These are phyloP conservation scores for Melanchra persicariae DNA, from an alignment of 2,888 invertebrate genomes.

Conservation along the genomic window DNA sequence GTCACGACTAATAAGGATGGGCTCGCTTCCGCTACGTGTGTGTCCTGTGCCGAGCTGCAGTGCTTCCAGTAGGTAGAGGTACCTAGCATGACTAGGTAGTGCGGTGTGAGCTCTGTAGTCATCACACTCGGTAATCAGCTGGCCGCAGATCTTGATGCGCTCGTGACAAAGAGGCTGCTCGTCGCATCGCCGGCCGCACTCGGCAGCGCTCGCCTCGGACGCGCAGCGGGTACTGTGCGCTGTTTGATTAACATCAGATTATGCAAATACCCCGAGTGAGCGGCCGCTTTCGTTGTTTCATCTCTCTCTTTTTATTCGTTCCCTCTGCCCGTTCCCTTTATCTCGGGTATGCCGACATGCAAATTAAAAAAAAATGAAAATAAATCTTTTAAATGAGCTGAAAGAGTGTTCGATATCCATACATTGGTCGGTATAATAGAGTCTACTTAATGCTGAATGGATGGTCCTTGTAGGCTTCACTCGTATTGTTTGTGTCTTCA, in stretches of 20 bases:
- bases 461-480: conserved; percentile 78
- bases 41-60: conserved; percentile 62
- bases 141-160: conserved; percentile 53
- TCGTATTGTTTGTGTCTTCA: conserved; percentile 79
- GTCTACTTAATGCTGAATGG: conserved; percentile 87
- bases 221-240: conserved; percentile 76
- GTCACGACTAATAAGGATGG: conserved; percentile 76
- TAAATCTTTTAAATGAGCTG: conserved; percentile 87
- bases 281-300: conserved; percentile 88
- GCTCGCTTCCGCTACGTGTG: conserved; percentile 78
- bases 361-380: conserved; percentile 84
- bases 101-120: conserved; percentile 8
- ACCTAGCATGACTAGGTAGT: conserved; percentile 27
- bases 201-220: conserved; percentile 47
- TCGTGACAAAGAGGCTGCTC: conserved; percentile 58
- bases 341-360: conserved; percentile 88
- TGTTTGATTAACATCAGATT: conserved; percentile 91
- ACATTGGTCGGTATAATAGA: conserved; percentile 82
- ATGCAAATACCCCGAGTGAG: conserved; percentile 89
- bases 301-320: conserved; percentile 85
- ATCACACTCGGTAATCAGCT: conserved; percentile 45
- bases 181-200: conserved; percentile 31
- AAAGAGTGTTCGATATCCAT: conserved; percentile 88
- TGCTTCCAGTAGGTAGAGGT: conserved; percentile 25
- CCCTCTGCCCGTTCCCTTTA: conserved; percentile 85